phyloP scores from a whole-genome alignment of 2,797 vertebrate genomes.

The Rousettus madagascariensis region DNA sequence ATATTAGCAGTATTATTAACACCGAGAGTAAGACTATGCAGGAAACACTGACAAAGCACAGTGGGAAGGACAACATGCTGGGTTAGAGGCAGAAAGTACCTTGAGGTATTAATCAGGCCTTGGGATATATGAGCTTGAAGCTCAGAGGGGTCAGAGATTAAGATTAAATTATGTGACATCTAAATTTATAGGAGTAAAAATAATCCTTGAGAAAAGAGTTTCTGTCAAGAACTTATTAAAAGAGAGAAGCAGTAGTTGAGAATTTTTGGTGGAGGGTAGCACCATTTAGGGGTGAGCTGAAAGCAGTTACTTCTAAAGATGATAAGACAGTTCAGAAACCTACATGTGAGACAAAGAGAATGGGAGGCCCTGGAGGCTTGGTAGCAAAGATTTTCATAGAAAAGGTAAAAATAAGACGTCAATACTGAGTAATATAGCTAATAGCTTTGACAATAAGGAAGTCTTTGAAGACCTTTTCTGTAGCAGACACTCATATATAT shows the following conservation, averaged over 20 bases:
- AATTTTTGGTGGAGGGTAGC: background rate
- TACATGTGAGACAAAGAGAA: background rate
- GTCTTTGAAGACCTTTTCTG: background rate
- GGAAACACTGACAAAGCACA: background rate
- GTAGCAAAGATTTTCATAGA: background rate
- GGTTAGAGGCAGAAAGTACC: background rate
- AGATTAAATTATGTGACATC: background rate
- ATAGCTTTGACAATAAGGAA: background rate
- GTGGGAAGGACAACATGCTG: background rate
- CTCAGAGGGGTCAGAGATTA: background rate
- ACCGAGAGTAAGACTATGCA: background rate
- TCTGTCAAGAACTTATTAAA: background rate
- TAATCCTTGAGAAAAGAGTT: background rate
- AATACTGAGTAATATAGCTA: background rate
- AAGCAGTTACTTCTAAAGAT: background rate
- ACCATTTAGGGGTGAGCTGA: no score
- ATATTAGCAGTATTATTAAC: background rate
- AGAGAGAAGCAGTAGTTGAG: background rate
- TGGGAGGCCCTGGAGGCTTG: background rate
- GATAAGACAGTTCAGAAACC: background rate
- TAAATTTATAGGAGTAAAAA: background rate
- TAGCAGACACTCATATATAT: background rate
- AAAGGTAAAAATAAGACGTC: background rate
- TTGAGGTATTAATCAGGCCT: background rate
- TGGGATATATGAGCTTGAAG: background rate